Base-by-base conservation (phyloP, 2,113 vertebrate genomes). In the Diphyllodes magnificus region DNA sequence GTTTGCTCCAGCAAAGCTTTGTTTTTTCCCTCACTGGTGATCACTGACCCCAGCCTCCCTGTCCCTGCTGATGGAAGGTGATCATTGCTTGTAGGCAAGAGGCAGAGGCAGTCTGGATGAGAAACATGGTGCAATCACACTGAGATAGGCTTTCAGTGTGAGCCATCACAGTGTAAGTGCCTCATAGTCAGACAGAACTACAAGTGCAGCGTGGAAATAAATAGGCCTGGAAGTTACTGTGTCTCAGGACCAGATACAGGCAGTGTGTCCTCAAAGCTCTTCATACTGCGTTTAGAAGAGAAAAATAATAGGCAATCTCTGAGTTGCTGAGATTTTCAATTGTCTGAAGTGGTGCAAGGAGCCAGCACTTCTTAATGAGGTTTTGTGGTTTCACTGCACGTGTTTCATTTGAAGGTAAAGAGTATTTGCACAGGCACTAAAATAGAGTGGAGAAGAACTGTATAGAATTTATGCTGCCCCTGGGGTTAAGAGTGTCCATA, bases 371-470 rank as follows among this genome's bases (percentile, higher is more conserved):
- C 70, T 79, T 92, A 89, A 88, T 70, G 64, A 90, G 76, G 54
- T 57, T 79, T 89, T 92, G 61, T 68, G 37, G 33, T 89, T 95
- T 93, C 78, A 68, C 45, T 18, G 88, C 80, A 82, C 13, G 13
- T 86, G 88, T 77, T 82, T 90, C 49, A n/a, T 93, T 86, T 93
- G 84, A 61, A 79, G 70, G 70, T 40, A 56, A 89, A n/a, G 53
- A 79, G 59, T 85, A 82, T 92, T 93, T 94, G 87, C 75, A 85
- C 61, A 85, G 84, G 40, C 39, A 65, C 63, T 87, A 76, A 96
- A 95, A 93, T 53, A 50, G 3, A 85, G 53, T 64, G 66, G 63
- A 57, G 59, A 64, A 61, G 70, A 90, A 39, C 85, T 61, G 35
- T 45, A n/a, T 18, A 16, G 88, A 87, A 72, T 90, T 95, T 88